phyloP scores from a whole-genome alignment of 2,888 invertebrate species.

The Ochlodes sylvanus region DNA sequence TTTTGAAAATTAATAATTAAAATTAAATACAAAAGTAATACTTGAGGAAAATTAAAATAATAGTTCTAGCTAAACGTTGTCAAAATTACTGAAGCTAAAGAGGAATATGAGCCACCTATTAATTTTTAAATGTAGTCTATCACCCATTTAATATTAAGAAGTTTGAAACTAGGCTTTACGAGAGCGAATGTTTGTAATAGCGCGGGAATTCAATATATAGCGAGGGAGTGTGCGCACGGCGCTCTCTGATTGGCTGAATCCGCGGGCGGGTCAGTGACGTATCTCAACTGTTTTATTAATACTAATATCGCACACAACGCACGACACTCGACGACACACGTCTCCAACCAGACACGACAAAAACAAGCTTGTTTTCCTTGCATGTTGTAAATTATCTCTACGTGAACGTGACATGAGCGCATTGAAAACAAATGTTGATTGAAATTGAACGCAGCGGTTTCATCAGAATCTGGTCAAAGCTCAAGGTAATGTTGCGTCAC shows the following conservation, averaged over 20 bases:
- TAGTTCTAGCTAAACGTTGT: conserved; percentile 58
- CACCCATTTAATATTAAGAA: conserved; percentile 76
- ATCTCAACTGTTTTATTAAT: conserved; percentile 16
- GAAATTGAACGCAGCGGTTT: conserved; percentile 47
- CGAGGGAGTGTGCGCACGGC: conserved; percentile 63
- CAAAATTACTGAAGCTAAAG: conserved; percentile 82
- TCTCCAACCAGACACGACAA: conserved; percentile 33
- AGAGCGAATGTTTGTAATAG: conserved; percentile 56
- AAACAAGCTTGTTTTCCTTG: conserved; percentile 53
- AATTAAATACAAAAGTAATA: conserved; percentile 40
- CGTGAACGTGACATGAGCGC: conserved; percentile 24
- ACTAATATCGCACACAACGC: conserved; percentile 13
- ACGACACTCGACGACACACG: conserved; percentile 16
- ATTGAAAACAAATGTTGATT: conserved; percentile 34
- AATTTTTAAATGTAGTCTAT: conserved; percentile 74
- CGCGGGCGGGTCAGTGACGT: conserved; percentile 73
- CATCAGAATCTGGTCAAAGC: conserved; percentile 57
- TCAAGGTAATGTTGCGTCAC: conserved; percentile 61
- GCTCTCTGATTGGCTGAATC: conserved; percentile 68
- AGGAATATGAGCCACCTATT: conserved; percentile 83
- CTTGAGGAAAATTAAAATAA: conserved; percentile 37
- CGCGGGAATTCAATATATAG: conserved; percentile 63
- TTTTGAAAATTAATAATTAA: conserved; percentile 52
- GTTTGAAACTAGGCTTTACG: conserved; percentile 51
- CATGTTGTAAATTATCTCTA: conserved; percentile 28